A percentile compares a stretch with the other conserved stretches of the same genome.
These are phyloP conservation scores for Philypnodon macrostomus DNA, from an alignment of 2,797 vertebrate genomes.

Conservation along the genomic window DNA sequence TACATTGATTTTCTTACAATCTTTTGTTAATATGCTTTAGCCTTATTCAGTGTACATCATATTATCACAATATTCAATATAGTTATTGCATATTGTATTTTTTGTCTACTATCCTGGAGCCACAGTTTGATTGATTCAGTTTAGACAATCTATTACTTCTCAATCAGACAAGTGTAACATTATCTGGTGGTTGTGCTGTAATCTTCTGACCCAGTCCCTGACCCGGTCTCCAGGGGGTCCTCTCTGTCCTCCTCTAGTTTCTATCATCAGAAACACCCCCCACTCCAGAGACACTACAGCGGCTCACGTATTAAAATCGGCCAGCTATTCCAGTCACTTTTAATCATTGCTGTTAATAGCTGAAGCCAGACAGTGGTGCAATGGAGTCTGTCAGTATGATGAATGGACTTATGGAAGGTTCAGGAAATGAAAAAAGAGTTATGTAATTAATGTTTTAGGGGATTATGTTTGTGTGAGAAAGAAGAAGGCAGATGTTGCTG, in stretches of 20 bases:
- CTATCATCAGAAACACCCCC: slow-evolving; percentile 25
- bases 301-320: slow-evolving; percentile 39
- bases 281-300: slow-evolving; percentile 19
- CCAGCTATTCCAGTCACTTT: slow-evolving; percentile 26
- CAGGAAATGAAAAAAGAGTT: not conserved
- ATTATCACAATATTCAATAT: no score
- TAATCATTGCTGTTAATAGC: slow-evolving; percentile 10
- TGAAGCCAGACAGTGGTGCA: not conserved
- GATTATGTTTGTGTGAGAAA: slow-evolving; percentile 7
- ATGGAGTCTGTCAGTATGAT: not conserved
- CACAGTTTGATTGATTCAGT: not conserved
- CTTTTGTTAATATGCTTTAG: no score
- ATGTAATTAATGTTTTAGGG: slow-evolving; percentile 1
- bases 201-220: slow-evolving; percentile 40
- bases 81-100: no score
- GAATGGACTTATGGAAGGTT: slow-evolving; percentile 3
- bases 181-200: slow-evolving; percentile 26
- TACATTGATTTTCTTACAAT: no score
- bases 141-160: not conserved
- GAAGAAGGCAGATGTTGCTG: slow-evolving; percentile 32
- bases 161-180: slow-evolving; percentile 20
- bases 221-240: slow-evolving; percentile 38
- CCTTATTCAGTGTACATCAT: no score
- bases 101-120: no score
- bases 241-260: slow-evolving; percentile 27